Evolutionary conservation across 2,888 invertebrate genomes (phyloP), one percentile per base, ranked within the genome.

Genomic region (Eucriotettix oculatus): DNA sequence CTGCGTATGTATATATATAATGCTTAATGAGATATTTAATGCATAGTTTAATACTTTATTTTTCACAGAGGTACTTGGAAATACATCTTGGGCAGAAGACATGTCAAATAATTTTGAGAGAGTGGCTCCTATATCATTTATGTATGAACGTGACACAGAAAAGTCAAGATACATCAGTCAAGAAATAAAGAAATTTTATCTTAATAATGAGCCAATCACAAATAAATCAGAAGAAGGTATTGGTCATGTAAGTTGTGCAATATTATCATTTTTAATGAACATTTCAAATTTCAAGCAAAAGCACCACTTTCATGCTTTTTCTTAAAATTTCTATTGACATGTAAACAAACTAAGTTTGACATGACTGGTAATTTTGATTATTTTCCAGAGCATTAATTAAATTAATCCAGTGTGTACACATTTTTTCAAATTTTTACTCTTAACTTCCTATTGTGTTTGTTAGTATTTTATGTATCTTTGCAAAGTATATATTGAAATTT

Each of bases 101-200:
- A 72, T 85, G 67, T 80, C 84, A 67, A 68, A 74, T 0, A 74
- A 85, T 54, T 87, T 84, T 75, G 76, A 81, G 5, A 72, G 72
- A 48, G 65, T 82, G 16, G 85, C 85, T 0, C 86, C 86, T 0
- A 79, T 85, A 40, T 76, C 79, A 7, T 86, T 86, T 67, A 65
- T 77, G 1, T 80, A 79, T 62, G 80, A 86, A 64, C 77, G 79
- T 10, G 74, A 76, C 9, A 76, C 76, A 14, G 69, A 78, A 1
- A 75, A 77, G 61, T 75, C 82, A 0, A 71, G 71, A 16, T 69
- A 74, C 7, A 78, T 81, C 0, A 80, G 78, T 52, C 71, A 71
- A 42, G 74, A 75, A 40, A 68, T 86, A 7, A 76, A 75, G 60
- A 69, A 72, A 9, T 76, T 74, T 58, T 83, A 82, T 65, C 73